Evolutionary conservation across 2,113 vertebrate genomes (phyloP).

Genomic region (Chlorodrepanis virens): DNA sequence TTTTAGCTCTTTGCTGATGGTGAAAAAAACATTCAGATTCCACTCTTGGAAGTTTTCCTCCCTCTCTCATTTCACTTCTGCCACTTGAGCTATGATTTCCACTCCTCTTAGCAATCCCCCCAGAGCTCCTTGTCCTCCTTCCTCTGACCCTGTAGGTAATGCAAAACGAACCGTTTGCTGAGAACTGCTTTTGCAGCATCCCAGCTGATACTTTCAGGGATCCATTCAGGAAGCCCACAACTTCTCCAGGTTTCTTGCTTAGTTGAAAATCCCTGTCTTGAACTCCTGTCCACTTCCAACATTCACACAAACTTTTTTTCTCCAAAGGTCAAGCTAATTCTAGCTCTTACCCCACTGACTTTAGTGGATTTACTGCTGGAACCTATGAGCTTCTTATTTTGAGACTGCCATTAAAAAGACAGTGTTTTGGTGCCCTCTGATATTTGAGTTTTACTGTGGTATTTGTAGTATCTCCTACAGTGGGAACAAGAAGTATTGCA

Average conservation of each 20-base stretch:
- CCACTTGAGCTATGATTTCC: neutral
- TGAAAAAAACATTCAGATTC: neutral
- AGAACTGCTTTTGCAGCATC: neutral
- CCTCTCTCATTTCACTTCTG: neutral
- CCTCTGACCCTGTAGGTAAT: neutral
- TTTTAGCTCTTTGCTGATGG: neutral
- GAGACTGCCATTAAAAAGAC: neutral
- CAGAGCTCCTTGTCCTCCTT: neutral
- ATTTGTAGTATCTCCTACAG: neutral
- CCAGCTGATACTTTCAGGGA: neutral
- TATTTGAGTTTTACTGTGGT: slow-evolving; percentile 41
- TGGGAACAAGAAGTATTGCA: slow-evolving; percentile 3
- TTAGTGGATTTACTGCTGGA: neutral
- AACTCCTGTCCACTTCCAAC: neutral
- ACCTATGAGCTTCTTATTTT: neutral
- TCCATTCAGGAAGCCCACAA: neutral
- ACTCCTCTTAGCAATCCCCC: neutral
- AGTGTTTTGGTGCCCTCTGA: neutral
- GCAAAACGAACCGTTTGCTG: neutral
- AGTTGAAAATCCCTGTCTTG: neutral
- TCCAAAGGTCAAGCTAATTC: neutral
- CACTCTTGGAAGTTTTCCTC: neutral
- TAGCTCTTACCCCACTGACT: neutral
- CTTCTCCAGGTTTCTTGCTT: neutral
- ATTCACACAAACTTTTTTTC: neutral